These are phyloP conservation scores for Lasius fuliginosus DNA, from an alignment of 2,888 invertebrate genomes.

Conservation along the genomic window DNA sequence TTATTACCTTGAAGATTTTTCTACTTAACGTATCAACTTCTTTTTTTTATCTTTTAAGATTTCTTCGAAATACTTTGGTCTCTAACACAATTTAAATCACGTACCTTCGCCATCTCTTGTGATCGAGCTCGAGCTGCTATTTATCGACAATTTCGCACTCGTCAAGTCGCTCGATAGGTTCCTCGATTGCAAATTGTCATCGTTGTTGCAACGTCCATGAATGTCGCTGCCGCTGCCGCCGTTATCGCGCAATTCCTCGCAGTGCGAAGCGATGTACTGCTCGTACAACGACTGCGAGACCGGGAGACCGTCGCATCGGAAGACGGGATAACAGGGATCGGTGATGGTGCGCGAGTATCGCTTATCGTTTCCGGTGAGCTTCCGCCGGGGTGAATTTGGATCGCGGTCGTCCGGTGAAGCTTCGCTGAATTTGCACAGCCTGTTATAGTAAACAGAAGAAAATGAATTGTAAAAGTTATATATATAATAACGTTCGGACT, in stretches of 20 bases:
- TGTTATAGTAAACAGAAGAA: not conserved
- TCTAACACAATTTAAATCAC: not conserved
- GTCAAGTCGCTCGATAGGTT: constrained; percentile 9
- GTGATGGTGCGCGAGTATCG: constrained; percentile 91
- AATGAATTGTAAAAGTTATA: not conserved
- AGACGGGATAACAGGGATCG: constrained; percentile 93
- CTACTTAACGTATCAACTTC: not conserved
- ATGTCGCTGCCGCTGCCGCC: not conserved
- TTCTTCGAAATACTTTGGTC: not conserved
- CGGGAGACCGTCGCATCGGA: constrained; percentile 91
- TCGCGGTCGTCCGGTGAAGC: constrained; percentile 72
- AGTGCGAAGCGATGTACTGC: constrained; percentile 90
- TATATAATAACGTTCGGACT: not conserved
- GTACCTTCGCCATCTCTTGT: constrained; percentile 20
- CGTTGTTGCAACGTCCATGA: not conserved
- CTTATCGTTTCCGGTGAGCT: constrained; percentile 80
- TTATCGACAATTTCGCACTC: not conserved
- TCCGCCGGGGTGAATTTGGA: constrained; percentile 82
- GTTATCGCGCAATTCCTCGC: constrained; percentile 85
- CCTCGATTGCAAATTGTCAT: not conserved
- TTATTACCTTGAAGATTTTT: not conserved
- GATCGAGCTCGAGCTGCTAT: not conserved
- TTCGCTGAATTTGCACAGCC: constrained; percentile 28
- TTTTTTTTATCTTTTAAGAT: not conserved
- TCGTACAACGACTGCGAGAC: constrained; percentile 92